phyloP scores from a whole-genome alignment of 2,888 invertebrate genomes.

The Lycia hirtaria region DNA sequence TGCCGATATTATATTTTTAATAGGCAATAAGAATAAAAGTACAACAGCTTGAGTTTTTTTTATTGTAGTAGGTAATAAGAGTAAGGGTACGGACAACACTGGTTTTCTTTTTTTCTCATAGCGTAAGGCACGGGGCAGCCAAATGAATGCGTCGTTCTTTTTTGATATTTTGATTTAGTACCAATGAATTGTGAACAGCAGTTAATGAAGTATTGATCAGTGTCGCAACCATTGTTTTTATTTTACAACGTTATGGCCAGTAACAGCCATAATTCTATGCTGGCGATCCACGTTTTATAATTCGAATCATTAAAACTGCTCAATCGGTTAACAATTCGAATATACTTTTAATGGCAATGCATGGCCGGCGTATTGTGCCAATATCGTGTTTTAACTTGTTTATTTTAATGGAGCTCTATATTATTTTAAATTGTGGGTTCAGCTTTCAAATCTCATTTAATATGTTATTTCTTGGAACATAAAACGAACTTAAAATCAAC shows the following conservation, averaged over 20 bases:
- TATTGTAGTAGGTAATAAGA: conserved; percentile 75
- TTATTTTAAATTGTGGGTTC: conserved; percentile 36
- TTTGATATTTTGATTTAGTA: conserved; percentile 73
- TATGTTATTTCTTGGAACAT: conserved; percentile 33
- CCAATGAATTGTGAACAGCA: conserved; percentile 72
- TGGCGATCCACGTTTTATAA: conserved; percentile 46
- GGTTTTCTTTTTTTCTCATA: conserved; percentile 39
- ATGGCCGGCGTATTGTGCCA: conserved; percentile 33
- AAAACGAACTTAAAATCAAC: conserved; percentile 48
- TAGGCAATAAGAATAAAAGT: conserved; percentile 71
- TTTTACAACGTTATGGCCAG: conserved; percentile 50
- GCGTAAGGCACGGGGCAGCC: conserved; percentile 63
- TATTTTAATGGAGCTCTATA: conserved; percentile 37
- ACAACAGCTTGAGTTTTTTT: conserved; percentile 43
- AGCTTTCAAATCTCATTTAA: conserved; percentile 39
- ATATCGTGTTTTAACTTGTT: conserved; percentile 28
- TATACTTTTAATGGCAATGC: conserved; percentile 34
- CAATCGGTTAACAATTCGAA: conserved; percentile 40
- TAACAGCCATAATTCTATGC: conserved; percentile 54
- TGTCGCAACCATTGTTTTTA: conserved; percentile 56
- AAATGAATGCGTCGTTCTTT: conserved; percentile 73
- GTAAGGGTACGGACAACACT: conserved; percentile 52
- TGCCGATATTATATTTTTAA: conserved; percentile 75
- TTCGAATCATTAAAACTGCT: conserved; percentile 32
- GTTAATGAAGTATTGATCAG: conserved; percentile 75